phyloP scores from a whole-genome alignment of 2,888 invertebrate genomes.

The Seira ritae region DNA sequence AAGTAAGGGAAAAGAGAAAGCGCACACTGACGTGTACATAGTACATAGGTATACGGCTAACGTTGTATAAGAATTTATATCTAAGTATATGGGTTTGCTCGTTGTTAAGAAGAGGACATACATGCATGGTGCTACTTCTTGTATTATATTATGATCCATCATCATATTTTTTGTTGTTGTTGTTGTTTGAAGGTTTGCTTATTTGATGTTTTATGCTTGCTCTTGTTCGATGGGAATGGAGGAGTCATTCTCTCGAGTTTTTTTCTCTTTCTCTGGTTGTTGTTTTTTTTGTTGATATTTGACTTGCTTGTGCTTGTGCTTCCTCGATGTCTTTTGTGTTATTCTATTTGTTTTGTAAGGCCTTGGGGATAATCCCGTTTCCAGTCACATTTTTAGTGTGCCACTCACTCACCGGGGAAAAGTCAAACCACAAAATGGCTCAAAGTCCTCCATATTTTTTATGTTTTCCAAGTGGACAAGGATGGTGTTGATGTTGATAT shows the following conservation, averaged over 20 bases:
- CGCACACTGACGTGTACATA: too few species aligned
- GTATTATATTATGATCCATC: slow-evolving; percentile 26
- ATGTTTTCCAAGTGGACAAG: too few species aligned
- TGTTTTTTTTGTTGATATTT: slow-evolving; percentile 33
- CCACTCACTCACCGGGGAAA: slow-evolving; percentile 2
- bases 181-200: slow-evolving; percentile 35
- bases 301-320: background rate
- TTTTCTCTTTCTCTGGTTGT: background rate
- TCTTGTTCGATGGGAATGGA: background rate
- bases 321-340: slow-evolving; percentile 20
- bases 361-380: slow-evolving; percentile 47
- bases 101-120: background rate
- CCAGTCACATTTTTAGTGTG: slow-evolving; percentile 20
- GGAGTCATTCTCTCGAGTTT: background rate
- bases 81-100: too few species aligned
- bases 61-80: too few species aligned
- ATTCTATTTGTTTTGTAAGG: slow-evolving; percentile 32
- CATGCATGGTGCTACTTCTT: too few species aligned
- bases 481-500: too few species aligned
- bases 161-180: slow-evolving; percentile 36
- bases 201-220: slow-evolving; percentile 33
- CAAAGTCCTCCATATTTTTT: background rate
- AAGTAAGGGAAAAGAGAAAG: too few species aligned
- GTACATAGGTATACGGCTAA: too few species aligned
- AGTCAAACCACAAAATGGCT: slow-evolving; percentile 21